Evolutionary conservation across 23 tunicate species (phyloP).

Genomic region (Halocynthia roretzi): DNA sequence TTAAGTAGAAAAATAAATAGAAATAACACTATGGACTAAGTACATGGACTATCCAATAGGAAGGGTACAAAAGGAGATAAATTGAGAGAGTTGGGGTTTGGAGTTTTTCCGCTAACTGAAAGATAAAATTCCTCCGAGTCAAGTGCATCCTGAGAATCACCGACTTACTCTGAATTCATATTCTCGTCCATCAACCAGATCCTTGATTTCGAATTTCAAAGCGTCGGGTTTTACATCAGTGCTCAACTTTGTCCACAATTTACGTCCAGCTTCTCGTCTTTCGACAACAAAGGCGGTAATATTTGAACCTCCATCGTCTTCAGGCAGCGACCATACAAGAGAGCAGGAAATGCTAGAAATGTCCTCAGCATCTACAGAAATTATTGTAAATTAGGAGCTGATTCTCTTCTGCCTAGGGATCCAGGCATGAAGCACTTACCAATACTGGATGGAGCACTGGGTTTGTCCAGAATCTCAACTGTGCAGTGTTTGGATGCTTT

Average conservation of each 20-base stretch:
- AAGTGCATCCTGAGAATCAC: neutral
- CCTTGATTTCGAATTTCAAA: conserved; percentile 1
- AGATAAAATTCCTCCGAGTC: too few species aligned
- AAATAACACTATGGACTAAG: too few species aligned
- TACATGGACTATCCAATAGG: too few species aligned
- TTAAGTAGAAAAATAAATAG: too few species aligned
- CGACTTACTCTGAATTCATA: conserved; percentile 36
- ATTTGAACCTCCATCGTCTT: conserved; percentile 25
- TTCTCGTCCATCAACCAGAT: conserved; percentile 25
- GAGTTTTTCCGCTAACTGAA: too few species aligned
- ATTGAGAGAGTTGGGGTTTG: too few species aligned
- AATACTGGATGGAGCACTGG: conserved; percentile 71
- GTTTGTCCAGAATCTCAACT: conserved; percentile 86
- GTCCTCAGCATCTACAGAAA: conserved; percentile 4
- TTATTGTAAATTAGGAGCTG: neutral
- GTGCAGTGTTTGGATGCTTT: conserved; percentile 60
- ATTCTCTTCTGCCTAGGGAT: neutral
- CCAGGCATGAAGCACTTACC: conserved; percentile 32
- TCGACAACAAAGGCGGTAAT: conserved; percentile 12
- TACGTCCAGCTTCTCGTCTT: conserved; percentile 22
- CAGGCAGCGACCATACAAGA: conserved; percentile 12
- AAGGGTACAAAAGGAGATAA: too few species aligned
- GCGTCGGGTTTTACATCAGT: conserved; percentile 16
- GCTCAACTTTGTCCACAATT: conserved; percentile 24
- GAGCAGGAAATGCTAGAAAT: neutral